Evolutionary conservation across 2,888 invertebrate species (phyloP).

Genomic region (Ichneumoninae sp.): DNA sequence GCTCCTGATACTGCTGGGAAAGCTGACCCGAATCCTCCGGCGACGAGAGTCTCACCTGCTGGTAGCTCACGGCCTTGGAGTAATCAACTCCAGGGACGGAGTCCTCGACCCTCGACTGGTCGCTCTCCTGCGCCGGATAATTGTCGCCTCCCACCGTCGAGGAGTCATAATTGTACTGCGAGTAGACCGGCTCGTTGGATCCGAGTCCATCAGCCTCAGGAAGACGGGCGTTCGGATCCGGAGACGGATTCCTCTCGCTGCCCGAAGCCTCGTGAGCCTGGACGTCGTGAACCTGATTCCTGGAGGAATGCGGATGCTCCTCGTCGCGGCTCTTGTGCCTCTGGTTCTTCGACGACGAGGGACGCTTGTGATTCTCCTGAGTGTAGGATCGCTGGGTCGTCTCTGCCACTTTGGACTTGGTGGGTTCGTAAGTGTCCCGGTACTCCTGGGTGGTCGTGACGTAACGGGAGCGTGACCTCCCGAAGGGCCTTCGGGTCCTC

Average conservation of each 20-base stretch:
- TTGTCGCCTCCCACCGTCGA: constrained; percentile 69
- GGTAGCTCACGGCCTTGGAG: constrained; percentile 70
- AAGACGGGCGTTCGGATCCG: constrained; percentile 49
- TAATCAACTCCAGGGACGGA: constrained; percentile 66
- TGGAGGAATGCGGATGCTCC: constrained; percentile 43
- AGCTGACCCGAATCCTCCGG: constrained; percentile 13
- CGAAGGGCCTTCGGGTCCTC: constrained; percentile 78
- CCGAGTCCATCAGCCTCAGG: constrained; percentile 38
- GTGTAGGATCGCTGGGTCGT: constrained; percentile 74
- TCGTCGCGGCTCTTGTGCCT: constrained; percentile 72
- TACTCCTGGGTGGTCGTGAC: constrained; percentile 81
- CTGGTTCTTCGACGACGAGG: constrained; percentile 68
- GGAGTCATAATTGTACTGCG: constrained; percentile 70
- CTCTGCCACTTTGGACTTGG: constrained; percentile 75
- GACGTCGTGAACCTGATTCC: constrained; percentile 70
- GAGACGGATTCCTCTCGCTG: constrained; percentile 59
- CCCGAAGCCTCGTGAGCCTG: constrained; percentile 70
- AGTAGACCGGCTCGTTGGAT: constrained; percentile 52
- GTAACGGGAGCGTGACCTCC: constrained; percentile 78
- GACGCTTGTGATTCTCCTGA: constrained; percentile 60
- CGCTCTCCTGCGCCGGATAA: constrained; percentile 63
- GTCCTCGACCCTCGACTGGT: constrained; percentile 38
- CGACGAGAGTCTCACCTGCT: constrained; percentile 39
- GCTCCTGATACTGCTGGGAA: constrained; percentile 59
- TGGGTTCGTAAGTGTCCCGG: constrained; percentile 78